Base-by-base conservation (phyloP, 2,113 vertebrate genomes). In the Merops nubicus region DNA sequence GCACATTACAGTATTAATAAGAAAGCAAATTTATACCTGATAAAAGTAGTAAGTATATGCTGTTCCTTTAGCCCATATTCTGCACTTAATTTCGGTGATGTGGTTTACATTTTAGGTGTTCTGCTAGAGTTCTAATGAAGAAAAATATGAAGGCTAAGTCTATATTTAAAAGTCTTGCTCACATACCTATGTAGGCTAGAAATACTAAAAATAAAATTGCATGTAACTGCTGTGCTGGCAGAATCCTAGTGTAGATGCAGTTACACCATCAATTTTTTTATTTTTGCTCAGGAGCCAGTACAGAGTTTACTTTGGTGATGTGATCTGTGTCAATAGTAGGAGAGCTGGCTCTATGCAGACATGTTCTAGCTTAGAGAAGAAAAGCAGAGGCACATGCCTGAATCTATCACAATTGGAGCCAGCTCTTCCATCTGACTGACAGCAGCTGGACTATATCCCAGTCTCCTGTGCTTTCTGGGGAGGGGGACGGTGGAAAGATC, bases 91-190 rank as follows among this genome's bases (percentile, higher is more conserved):
- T 95, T 89, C 79, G 84, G 36, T 60, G 50, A 19, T 81, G 68
- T 64, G 40, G 69, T 88, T 92, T 88, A 72, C 40, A 48, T 91
- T 78, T 91, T 69, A 79, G 81, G 21, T 77, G 62, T 88, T 91
- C 77, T 91, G 65, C 88, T 95, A 50, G 62, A 85, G 62, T 34
- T 78, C 83, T 97, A 93, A 94, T 87, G 83, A 89, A 93, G 91
- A 91, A 94, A 95, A 96, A 87, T 86, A 75, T 45, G 88, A 93
- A 93, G 59, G 28, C 90, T 95, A 45, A 20, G 40, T 77, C 92
- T 96, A 92, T 94, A 96, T 95, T 94, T 96, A 89, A 94, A 85
- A 91, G 69, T 62, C 83, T 94, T 96, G 86, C 80, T 97, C 65
- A 75, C 91, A 95, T 76, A 87, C 76, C 94, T 95, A 90, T 95